Conservation (phyloP, 2,797 vertebrate species). For the Catamblyrhynchus diadema region DNA sequence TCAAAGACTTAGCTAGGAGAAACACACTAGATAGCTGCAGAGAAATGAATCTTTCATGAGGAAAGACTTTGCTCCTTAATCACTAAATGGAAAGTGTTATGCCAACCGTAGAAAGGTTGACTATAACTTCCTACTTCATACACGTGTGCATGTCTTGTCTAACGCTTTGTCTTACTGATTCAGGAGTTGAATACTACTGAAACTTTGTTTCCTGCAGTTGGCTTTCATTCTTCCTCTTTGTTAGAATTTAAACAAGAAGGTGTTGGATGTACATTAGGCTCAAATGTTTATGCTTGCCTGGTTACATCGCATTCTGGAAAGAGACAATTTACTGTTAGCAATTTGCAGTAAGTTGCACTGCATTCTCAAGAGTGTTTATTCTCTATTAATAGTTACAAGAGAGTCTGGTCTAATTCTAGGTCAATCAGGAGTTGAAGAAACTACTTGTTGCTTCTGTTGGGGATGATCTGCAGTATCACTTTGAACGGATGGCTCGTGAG, state of each 20-base stretch:
- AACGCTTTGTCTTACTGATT: background rate
- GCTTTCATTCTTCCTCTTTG: background rate
- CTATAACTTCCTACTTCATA: background rate
- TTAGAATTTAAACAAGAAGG: background rate
- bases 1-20: background rate
- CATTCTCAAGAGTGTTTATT: background rate
- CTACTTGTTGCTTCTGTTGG: constrained; percentile 94
- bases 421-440: constrained; percentile 96
- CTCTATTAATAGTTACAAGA: background rate
- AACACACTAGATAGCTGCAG: background rate
- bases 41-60: background rate
- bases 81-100: background rate
- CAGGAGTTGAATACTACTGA: background rate
- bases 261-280: background rate
- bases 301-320: accelerated
- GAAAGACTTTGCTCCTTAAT: background rate
- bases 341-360: background rate
- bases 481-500: constrained; percentile 91
- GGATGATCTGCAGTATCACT: constrained; percentile 95
- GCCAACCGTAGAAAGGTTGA: background rate
- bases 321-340: background rate
- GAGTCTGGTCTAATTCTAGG: constrained; percentile 71
- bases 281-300: background rate
- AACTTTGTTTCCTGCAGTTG: background rate
- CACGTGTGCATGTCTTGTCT: background rate